Percentiles rank a stretch among this genome's conserved stretches.
Evolutionary conservation across 2,797 vertebrate species (phyloP).

Genomic region (Chelonia mydas): DNA sequence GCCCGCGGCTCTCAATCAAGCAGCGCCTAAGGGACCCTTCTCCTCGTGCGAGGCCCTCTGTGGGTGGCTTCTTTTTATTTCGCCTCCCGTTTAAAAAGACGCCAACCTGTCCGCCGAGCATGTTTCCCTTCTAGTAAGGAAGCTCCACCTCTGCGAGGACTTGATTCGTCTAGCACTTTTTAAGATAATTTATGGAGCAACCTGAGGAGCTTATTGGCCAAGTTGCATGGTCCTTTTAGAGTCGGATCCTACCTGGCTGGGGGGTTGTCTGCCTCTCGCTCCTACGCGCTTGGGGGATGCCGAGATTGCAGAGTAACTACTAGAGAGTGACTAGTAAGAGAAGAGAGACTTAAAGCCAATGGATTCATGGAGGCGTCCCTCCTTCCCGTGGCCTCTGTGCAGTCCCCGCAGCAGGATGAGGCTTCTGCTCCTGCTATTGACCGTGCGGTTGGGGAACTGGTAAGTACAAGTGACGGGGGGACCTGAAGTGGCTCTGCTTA

Average conservation of each 20-base stretch:
- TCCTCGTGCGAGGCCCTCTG: not conserved
- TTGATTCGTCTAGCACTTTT: slow-evolving; percentile 73
- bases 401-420: slow-evolving; percentile 67
- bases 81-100: not conserved
- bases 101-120: slow-evolving; percentile 34
- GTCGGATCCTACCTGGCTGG: slow-evolving; percentile 77
- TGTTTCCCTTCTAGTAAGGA: slow-evolving; percentile 76
- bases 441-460: slow-evolving; percentile 79
- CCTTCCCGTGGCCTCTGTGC: slow-evolving; percentile 54
- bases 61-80: not conserved
- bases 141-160: slow-evolving; percentile 69
- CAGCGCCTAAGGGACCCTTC: not conserved
- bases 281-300: not conserved
- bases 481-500: not conserved
- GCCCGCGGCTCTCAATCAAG: not conserved
- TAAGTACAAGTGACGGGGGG: slow-evolving; percentile 66
- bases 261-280: not conserved
- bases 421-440: slow-evolving; percentile 77
- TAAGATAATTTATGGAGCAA: slow-evolving; percentile 74
- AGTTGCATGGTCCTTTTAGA: slow-evolving; percentile 34
- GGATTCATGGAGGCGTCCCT: slow-evolving; percentile 62
- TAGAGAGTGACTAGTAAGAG: slow-evolving; percentile 12
- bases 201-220: slow-evolving; percentile 76
- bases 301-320: slow-evolving; percentile 26
- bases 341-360: slow-evolving; percentile 51